These are phyloP conservation scores for Gila robusta DNA, from an alignment of 2,797 vertebrate genomes.

Conservation along the genomic window DNA sequence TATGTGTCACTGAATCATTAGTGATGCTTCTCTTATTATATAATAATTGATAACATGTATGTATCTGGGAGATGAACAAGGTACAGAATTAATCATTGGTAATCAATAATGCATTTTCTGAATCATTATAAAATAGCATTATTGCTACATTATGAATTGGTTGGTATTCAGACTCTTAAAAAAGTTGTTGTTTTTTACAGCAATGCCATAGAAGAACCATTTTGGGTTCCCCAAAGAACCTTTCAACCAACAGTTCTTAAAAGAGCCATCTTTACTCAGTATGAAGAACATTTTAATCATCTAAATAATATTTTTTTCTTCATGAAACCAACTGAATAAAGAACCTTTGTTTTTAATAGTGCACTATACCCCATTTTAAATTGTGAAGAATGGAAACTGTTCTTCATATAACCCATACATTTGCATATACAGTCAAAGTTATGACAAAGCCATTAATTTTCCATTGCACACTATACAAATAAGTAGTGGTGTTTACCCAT, in stretches of 20 bases:
- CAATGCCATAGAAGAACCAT: too few species aligned
- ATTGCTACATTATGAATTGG: background rate
- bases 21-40: background rate
- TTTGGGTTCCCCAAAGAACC: too few species aligned
- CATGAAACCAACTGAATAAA: background rate
- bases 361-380: background rate
- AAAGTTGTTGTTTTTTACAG: too few species aligned
- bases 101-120: background rate
- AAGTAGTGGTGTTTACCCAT: background rate
- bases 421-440: background rate
- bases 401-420: background rate
- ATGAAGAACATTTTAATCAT: too few species aligned
- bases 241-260: too few species aligned
- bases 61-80: background rate
- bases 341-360: background rate
- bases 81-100: background rate
- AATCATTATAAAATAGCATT: background rate
- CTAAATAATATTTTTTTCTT: too few species aligned
- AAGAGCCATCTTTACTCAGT: too few species aligned
- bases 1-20: too few species aligned
- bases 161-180: background rate
- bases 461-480: background rate
- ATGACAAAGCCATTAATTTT: conserved; percentile 9
- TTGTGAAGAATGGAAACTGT: background rate
- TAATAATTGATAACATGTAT: background rate